Conservation (phyloP, 2,113 vertebrate genomes). For the Melanerpes aurifrons region DNA sequence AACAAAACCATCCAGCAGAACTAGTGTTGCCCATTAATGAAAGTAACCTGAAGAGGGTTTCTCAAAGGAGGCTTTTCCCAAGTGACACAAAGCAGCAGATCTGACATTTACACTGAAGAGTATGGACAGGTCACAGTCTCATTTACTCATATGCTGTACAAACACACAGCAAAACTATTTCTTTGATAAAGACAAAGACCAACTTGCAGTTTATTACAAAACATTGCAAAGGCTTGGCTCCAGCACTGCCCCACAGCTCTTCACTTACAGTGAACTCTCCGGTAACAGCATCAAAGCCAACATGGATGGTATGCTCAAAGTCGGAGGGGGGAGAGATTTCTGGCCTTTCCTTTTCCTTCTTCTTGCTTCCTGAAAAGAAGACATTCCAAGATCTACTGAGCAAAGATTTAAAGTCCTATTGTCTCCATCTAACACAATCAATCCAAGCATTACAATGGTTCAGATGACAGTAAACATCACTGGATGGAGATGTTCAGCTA, state of each 20-base stretch:
- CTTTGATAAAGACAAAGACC: not conserved
- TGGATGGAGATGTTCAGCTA: not conserved
- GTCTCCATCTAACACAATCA: not conserved
- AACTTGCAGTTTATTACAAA: not conserved
- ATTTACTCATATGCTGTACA: not conserved
- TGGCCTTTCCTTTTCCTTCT: conserved; percentile 95
- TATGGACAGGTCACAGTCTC: not conserved
- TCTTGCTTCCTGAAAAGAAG: conserved; percentile 84
- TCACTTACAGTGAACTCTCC: conserved; percentile 96
- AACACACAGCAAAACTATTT: not conserved
- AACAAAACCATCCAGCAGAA: not conserved
- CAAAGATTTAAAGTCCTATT: not conserved
- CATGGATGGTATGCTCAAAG: conserved; percentile 98
- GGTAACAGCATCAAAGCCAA: conserved; percentile 96
- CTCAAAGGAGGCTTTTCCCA: not conserved
- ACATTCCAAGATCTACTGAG: not conserved
- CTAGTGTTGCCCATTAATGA: not conserved
- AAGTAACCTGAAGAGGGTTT: not conserved
- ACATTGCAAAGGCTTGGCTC: not conserved
- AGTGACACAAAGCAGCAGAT: not conserved
- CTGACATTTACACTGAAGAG: not conserved
- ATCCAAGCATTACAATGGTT: not conserved
- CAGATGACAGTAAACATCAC: not conserved
- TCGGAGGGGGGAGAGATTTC: conserved; percentile 97
- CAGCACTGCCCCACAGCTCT: not conserved